Base-by-base conservation (phyloP, 2,888 invertebrate genomes). In the Chloroclysta siterata region DNA sequence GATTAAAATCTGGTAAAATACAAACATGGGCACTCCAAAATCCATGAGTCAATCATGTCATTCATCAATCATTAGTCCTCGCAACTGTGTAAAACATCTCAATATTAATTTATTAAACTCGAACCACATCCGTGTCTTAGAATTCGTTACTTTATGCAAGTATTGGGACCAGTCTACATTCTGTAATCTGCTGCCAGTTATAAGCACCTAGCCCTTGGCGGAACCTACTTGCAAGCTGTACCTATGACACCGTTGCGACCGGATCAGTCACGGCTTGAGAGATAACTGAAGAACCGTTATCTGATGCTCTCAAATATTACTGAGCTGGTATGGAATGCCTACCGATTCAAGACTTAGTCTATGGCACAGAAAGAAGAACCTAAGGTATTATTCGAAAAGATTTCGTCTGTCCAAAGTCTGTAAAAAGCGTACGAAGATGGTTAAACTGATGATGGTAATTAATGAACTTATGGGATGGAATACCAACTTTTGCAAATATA, bases 211-310 rank as follows among this genome's bases (percentile, higher is more conserved):
- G 52, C 41, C 53, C 53, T 53, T n/a, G 39, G 44, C 46, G 39
- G 39, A 47, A 28, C 33, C 14, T n/a, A 44, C 44, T 15, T 15
- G 15, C 44, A 51, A 36, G 22, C 13, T 47, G 60, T 15, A 10
- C 29, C 33, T 59, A 33, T 64, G 60, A 60, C 64, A 56, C 42
- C 14, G 33, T 47, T 60, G 42, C 42, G n/a, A 52, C 60, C 60
- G 64, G 64, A 64, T 64, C 52, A 11, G 17, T 28, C 39, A 51
- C 28, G 47, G 46, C 41, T 44, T 64, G 56, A 55, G 53, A 53
- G 56, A 60, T 64, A 52, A 52, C 47, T 48, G 33, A 36, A 29
- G 42, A 52, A 50, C 63, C 55, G 63, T 52, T 55, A 55, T 44
- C n/a, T 17, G 13, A 13, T 48, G 39, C 60, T 48, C 15, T 46